Percentiles rank a stretch among this genome's conserved stretches.
phyloP scores from a whole-genome alignment of 2,888 invertebrate species.

The Xanthia togata region DNA sequence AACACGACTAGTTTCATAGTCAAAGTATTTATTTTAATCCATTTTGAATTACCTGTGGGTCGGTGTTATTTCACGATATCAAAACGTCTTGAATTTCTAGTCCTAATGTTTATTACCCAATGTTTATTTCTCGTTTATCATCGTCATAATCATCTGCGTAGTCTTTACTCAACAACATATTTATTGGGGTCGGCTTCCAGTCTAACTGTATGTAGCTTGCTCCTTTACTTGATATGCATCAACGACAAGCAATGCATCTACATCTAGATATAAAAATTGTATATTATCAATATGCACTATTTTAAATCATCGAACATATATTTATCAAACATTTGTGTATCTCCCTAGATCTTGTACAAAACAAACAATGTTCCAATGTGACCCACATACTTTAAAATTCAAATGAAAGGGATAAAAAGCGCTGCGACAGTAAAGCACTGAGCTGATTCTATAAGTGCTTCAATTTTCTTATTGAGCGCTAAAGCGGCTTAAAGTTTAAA shows the following conservation, averaged over 20 bases:
- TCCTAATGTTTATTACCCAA: too few species aligned
- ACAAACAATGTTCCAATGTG: constrained; percentile 15
- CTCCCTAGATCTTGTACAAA: not conserved
- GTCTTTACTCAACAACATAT: not conserved
- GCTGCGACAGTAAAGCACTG: constrained; percentile 32
- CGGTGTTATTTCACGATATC: not conserved
- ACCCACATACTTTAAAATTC: constrained; percentile 28
- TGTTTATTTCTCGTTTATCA: not conserved
- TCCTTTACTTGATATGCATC: not conserved
- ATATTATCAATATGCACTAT: not conserved
- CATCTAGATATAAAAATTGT: not conserved
- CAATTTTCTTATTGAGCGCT: constrained; percentile 61
- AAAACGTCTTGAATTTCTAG: not conserved
- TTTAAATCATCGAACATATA: too few species aligned
- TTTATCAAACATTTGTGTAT: not conserved
- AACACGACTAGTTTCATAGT: too few species aligned
- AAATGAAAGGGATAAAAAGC: constrained; percentile 48
- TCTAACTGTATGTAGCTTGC: too few species aligned
- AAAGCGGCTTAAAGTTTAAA: constrained; percentile 57
- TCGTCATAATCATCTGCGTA: not conserved
- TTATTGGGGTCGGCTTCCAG: too few species aligned
- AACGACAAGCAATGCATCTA: not conserved
- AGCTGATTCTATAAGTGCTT: constrained; percentile 55
- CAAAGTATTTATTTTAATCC: not conserved
- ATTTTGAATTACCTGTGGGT: not conserved